Percentiles rank a stretch among this genome's conserved stretches.
phyloP scores from a whole-genome alignment of 1,140 invertebrate species.

The Papilio dardanus region DNA sequence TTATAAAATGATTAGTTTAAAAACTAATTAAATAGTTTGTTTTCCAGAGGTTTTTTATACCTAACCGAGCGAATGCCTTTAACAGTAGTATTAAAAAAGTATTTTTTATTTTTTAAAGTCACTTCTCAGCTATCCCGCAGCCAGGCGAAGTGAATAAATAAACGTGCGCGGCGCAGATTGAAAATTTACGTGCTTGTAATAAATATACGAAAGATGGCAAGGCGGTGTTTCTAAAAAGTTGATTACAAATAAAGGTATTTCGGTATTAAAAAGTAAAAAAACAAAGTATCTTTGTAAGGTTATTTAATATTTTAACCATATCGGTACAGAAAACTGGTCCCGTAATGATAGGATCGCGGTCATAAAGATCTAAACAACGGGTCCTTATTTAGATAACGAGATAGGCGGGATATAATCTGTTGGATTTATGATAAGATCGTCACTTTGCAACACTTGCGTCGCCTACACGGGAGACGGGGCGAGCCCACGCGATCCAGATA shows the following conservation, averaged over 20 bases:
- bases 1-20: too few species aligned
- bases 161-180: too few species aligned
- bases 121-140: too few species aligned
- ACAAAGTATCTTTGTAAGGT: neutral
- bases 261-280: neutral
- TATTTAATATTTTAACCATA: slow-evolving; percentile 28
- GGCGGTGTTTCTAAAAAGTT: neutral
- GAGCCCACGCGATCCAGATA: slow-evolving; percentile 21
- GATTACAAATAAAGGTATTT: neutral
- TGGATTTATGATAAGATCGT: slow-evolving; percentile 44
- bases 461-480: slow-evolving; percentile 28
- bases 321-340: slow-evolving; percentile 26
- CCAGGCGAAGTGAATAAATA: too few species aligned
- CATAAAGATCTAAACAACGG: slow-evolving; percentile 32
- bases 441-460: slow-evolving; percentile 38
- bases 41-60: too few species aligned
- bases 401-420: slow-evolving; percentile 40
- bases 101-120: too few species aligned
- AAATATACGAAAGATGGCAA: too few species aligned
- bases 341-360: slow-evolving; percentile 10
- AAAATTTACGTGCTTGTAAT: too few species aligned
- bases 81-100: too few species aligned
- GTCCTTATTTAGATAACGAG: slow-evolving; percentile 38
- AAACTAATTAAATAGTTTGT: too few species aligned
- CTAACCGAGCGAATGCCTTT: too few species aligned